Evolutionary conservation across 2,888 invertebrate species (phyloP).

Genomic region (Hartigia nigra): DNA sequence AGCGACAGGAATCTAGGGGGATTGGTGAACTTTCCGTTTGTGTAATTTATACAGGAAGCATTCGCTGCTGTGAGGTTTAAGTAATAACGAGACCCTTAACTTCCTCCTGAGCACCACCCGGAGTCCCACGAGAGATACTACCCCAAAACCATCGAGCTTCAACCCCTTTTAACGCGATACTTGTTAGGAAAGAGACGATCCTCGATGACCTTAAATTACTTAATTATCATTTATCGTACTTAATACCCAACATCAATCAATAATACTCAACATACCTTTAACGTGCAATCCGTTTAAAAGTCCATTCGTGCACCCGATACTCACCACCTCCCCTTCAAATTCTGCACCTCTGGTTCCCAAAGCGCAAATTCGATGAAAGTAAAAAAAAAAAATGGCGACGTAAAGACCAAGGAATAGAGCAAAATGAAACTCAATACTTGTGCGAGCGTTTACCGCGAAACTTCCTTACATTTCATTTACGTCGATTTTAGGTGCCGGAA

Average conservation of each 20-base stretch:
- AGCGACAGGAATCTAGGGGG: background rate
- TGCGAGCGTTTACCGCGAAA: background rate
- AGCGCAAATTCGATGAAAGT: background rate
- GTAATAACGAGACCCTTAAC: constrained; percentile 29
- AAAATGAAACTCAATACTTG: background rate
- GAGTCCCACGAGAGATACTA: constrained; percentile 8
- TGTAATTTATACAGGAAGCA: constrained; percentile 2
- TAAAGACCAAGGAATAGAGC: background rate
- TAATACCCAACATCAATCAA: background rate
- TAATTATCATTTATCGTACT: background rate
- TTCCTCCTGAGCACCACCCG: constrained; percentile 21
- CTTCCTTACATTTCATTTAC: background rate
- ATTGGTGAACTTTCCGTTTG: background rate
- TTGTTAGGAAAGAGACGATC: constrained; percentile 16
- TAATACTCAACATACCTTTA: background rate
- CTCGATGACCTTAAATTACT: constrained; percentile 16
- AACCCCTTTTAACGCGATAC: constrained; percentile 22
- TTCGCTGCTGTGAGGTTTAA: constrained; percentile 8
- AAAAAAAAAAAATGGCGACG: background rate
- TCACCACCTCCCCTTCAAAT: background rate
- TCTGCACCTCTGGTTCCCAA: background rate
- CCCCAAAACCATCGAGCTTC: background rate
- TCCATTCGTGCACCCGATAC: background rate
- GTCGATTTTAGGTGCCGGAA: background rate
- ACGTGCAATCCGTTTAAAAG: background rate